Evolutionary conservation across 2,888 invertebrate species (phyloP).

Genomic region (Hirtodrosophila cameraria): DNA sequence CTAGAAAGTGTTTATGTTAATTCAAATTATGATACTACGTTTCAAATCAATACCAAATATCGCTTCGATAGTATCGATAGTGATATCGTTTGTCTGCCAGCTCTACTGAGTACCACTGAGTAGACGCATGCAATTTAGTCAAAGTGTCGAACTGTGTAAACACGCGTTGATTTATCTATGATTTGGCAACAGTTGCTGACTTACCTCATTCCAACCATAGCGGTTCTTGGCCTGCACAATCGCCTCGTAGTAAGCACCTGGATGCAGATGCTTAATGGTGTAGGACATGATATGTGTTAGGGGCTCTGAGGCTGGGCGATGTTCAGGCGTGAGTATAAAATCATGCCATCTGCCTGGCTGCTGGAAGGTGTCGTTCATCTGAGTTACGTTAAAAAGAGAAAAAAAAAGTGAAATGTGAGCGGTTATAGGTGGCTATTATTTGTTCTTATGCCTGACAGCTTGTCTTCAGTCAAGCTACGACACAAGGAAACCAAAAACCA

Average conservation of each 20-base stretch:
- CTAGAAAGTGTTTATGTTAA: too few species aligned
- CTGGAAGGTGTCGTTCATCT: conserved; percentile 90
- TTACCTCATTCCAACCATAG: conserved; percentile 90
- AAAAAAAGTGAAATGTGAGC: conserved; percentile 31
- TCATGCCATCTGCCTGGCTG: conserved; percentile 90
- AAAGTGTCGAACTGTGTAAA: conserved; percentile 41
- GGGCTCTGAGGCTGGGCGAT: conserved; percentile 84
- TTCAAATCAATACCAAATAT: too few species aligned
- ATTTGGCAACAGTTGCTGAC: conserved; percentile 32
- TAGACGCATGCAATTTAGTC: conserved; percentile 1
- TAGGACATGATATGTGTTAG: conserved; percentile 87
- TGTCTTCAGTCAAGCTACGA: conserved; percentile 16
- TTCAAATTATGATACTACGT: too few species aligned
- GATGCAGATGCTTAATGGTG: conserved; percentile 87
- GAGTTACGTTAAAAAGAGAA: conserved; percentile 39
- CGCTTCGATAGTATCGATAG: too few species aligned
- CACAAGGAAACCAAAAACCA: conserved; percentile 17
- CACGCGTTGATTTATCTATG: conserved; percentile 41
- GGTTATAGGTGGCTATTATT: conserved; percentile 36
- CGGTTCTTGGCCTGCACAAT: conserved; percentile 90
- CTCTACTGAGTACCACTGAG: too few species aligned
- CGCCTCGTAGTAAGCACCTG: conserved; percentile 89
- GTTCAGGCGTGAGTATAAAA: conserved; percentile 84
- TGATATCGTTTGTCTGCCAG: too few species aligned
- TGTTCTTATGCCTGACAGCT: conserved; percentile 15